A percentile compares a stretch with the other conserved stretches of the same genome.
These are phyloP conservation scores for Leptinotarsa undecemlineata DNA, from an alignment of 1,140 invertebrate species.

Conservation along the genomic window DNA sequence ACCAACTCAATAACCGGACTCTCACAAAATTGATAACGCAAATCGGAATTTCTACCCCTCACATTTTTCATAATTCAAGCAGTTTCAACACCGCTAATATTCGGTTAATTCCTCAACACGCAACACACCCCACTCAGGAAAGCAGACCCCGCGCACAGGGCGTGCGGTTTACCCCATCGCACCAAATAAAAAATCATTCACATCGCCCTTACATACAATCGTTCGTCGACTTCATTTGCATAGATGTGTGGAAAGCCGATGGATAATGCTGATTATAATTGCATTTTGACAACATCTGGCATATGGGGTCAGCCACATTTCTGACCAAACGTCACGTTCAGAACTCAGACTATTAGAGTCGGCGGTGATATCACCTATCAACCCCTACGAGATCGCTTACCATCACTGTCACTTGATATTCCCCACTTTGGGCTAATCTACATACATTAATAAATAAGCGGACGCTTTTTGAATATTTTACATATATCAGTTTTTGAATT, in stretches of 20 bases:
- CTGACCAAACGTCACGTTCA: constrained; percentile 14
- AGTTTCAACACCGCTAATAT: no score
- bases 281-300: constrained; percentile 18
- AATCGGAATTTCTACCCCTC: no score
- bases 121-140: no score
- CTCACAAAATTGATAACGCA: no score
- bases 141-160: not conserved
- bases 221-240: constrained; percentile 11
- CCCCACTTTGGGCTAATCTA: constrained; percentile 17
- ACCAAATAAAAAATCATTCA: constrained; percentile 10
- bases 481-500: constrained; percentile 8
- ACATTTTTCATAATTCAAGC: no score
- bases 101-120: no score
- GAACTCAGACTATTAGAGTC: constrained; percentile 2
- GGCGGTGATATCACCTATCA: constrained; percentile 15
- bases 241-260: constrained; percentile 17
- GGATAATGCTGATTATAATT: constrained; percentile 20
- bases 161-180: constrained; percentile 7
- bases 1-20: no score
- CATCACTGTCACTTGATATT: constrained; percentile 13
- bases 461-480: constrained; percentile 22
- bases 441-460: constrained; percentile 22
- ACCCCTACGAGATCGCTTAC: constrained; percentile 20
- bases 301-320: constrained; percentile 3
- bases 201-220: not conserved